Percentiles rank a stretch among this genome's conserved stretches.
These are phyloP conservation scores for Aurelia coerulea DNA, from an alignment of 30 jellyfish, hydroid and myxozoan species.

Conservation along the genomic window DNA sequence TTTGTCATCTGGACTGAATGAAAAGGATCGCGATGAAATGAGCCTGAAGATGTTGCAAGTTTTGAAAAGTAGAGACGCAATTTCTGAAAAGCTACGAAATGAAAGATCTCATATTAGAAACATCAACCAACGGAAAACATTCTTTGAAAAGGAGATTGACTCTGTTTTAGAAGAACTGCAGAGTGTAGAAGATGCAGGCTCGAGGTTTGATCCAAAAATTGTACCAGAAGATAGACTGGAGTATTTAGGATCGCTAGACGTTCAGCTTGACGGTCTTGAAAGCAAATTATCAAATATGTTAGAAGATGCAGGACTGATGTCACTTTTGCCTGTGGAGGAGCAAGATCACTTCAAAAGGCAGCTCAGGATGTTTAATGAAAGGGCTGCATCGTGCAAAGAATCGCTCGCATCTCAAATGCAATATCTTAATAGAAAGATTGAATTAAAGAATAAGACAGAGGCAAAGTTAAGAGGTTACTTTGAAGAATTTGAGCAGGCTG, in stretches of 20 bases:
- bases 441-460: constrained; percentile 15
- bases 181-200: neutral
- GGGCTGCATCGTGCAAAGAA: constrained; percentile 5
- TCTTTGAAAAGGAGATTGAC: constrained; percentile 18
- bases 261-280: constrained; percentile 9
- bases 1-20: neutral
- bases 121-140: neutral
- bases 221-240: neutral
- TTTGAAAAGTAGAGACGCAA: neutral
- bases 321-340: constrained; percentile 9
- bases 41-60: neutral
- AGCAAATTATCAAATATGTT: constrained; percentile 1
- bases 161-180: constrained; percentile 5
- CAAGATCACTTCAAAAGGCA: constrained; percentile 5
- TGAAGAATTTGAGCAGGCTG: constrained; percentile 8
- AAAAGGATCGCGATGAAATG: neutral
- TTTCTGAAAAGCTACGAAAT: neutral
- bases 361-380: constrained; percentile 4
- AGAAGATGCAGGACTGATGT: neutral
- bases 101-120: neutral
- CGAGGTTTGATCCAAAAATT: neutral
- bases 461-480: neutral
- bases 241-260: neutral
- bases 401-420: constrained; percentile 10
- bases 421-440: neutral